Percentiles rank a stretch among this genome's conserved stretches.
Conservation (phyloP, 2,797 vertebrate species). For the Lagodon rhomboides region DNA sequence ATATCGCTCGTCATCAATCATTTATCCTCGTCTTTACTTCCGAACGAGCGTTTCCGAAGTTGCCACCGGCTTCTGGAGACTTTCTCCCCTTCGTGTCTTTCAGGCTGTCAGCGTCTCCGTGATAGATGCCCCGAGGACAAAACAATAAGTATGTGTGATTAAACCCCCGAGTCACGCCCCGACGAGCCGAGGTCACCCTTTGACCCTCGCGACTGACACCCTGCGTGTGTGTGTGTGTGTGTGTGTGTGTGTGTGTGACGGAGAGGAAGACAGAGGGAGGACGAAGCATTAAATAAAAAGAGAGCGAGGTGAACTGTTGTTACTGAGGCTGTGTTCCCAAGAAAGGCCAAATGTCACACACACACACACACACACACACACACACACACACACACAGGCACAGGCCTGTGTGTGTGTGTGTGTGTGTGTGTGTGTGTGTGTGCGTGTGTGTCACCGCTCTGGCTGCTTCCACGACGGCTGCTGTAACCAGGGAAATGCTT, state of each 20-base stretch:
- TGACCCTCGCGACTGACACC: constrained; percentile 55
- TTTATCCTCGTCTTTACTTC: background rate
- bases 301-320: constrained; percentile 33
- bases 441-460: constrained; percentile 11
- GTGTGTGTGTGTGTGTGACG: background rate
- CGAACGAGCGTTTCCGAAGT: constrained; percentile 12
- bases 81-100: constrained; percentile 12
- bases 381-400: constrained; percentile 21
- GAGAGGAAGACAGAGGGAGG: constrained; percentile 26
- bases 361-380: constrained; percentile 17
- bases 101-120: constrained; percentile 46
- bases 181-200: constrained; percentile 60
- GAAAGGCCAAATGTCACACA: constrained; percentile 56
- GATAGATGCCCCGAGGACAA: constrained; percentile 48
- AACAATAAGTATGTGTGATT: constrained; percentile 68
- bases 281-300: constrained; percentile 54
- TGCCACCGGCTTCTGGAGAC: background rate
- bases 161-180: constrained; percentile 46
- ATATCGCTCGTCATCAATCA: background rate
- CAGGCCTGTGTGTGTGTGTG: background rate
- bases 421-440: constrained; percentile 38
- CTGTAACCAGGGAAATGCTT: constrained; percentile 69
- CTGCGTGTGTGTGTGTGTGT: constrained; percentile 40
- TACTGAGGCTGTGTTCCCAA: constrained; percentile 35
- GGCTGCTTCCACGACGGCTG: constrained; percentile 43